Percentiles rank a stretch among this genome's conserved stretches.
Evolutionary conservation across 1,140 invertebrate species (phyloP).

Genomic region (Subanguina moxae): DNA sequence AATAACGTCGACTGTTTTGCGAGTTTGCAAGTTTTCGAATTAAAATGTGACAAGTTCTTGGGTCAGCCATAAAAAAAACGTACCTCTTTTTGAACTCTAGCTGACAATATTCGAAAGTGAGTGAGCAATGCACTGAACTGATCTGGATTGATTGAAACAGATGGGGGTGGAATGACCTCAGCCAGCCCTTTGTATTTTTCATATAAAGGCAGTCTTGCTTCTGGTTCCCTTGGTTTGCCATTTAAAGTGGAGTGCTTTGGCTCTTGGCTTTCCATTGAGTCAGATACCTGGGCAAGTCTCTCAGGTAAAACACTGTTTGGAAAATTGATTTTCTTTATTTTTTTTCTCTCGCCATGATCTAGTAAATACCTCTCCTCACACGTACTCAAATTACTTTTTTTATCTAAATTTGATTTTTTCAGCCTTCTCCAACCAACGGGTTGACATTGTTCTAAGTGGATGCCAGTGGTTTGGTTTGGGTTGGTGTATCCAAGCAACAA

Average conservation of each 20-base stretch:
- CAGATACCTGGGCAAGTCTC: not conserved
- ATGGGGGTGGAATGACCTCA: not conserved
- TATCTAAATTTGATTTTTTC: not conserved
- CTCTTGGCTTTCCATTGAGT: not conserved
- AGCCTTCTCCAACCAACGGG: not conserved
- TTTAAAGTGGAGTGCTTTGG: no score
- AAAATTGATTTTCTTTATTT: not conserved
- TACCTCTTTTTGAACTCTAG: slow-evolving; percentile 61
- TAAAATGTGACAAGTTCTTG: no score
- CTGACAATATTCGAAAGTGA: slow-evolving; percentile 84
- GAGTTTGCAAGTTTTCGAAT: no score
- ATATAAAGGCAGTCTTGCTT: no score
- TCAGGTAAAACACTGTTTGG: not conserved
- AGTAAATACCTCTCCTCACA: not conserved
- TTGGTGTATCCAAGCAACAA: no score
- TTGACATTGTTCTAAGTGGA: not conserved
- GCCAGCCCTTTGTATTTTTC: not conserved
- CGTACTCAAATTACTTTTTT: not conserved
- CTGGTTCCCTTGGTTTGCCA: no score
- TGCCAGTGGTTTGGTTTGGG: no score
- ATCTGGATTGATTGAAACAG: slow-evolving; percentile 26
- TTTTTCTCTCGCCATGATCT: not conserved
- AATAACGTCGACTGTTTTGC: no score
- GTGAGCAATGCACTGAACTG: slow-evolving; percentile 86
- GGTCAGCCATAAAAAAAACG: slow-evolving; percentile 22